Base-by-base conservation (phyloP, 2,888 invertebrate species). In the Idaea aversata region DNA sequence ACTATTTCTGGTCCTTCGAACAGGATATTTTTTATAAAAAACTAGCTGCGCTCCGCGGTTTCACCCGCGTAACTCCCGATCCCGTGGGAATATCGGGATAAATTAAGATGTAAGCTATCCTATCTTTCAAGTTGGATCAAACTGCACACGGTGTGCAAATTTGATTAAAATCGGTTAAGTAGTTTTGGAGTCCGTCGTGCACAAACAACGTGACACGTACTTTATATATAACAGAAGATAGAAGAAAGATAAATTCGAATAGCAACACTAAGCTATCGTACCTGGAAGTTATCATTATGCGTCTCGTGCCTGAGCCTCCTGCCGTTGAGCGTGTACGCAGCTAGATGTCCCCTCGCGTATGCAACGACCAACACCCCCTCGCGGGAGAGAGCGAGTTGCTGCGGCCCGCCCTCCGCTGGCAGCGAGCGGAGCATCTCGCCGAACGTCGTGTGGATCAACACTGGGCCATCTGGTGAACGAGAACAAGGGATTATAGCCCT, bases 321-420 rank as follows among this genome's bases (percentile, higher is more conserved):
- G 59, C 99, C 99, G 88, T 99, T 99, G 82, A 99, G 96, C 65
- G 98, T 98, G 89, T 96, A 99, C 47, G 98, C 98, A 64, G 98
- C 98, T 75, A 99, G 96, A 82, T 98, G 97, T 6, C 98, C 98
- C 74, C 96, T 95, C 81, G 98, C 97, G 88, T 98, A 99, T 81
- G 98, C 97, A 64, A 98, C 98, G 58, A 99, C 97, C 64, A 99
- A 96, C 71, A 99, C 97, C 59, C 99, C 99, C 93, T 99, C 99
- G 16, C 99, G 94, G 5, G 98, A 98, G 95, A 99, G 96, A 13
- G 97, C 97, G 70, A 99, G 97, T 84, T 98, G 96, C 85, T 97
- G 96, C 57, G 97, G 99, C 62, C 95, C 95, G 57, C 93, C 69
- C 15, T 15, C 97, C 10, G 97, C 95, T 75, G 97, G 96, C 71